Percentiles rank a stretch among this genome's conserved stretches.
phyloP scores from a whole-genome alignment of 1,140 invertebrate genomes.

The Calliphora vicina region DNA sequence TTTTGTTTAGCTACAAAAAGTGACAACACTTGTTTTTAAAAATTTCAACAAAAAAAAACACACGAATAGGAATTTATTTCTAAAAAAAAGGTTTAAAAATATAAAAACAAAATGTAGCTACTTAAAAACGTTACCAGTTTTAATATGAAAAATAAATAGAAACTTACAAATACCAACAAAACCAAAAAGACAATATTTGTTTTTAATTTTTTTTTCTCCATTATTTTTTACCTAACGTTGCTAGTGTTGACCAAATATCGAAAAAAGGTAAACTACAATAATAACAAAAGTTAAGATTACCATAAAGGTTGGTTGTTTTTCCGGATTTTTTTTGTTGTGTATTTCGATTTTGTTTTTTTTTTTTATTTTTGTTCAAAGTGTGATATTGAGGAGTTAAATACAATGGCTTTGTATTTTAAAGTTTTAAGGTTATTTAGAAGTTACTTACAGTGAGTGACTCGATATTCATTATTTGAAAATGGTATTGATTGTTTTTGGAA shows the following conservation, averaged over 20 bases:
- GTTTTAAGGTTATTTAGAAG: background rate
- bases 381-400: background rate
- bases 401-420: background rate
- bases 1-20: too few species aligned
- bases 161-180: too few species aligned
- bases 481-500: background rate
- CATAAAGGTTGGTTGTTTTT: background rate
- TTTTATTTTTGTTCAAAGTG: background rate
- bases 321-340: background rate
- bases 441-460: background rate
- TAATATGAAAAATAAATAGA: too few species aligned
- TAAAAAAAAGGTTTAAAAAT: too few species aligned
- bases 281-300: background rate
- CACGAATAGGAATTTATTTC: too few species aligned
- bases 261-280: too few species aligned
- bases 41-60: too few species aligned
- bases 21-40: too few species aligned
- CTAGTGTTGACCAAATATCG: background rate
- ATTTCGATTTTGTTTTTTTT: background rate
- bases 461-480: background rate
- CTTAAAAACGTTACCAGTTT: too few species aligned
- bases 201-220: too few species aligned
- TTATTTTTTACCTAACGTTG: background rate
- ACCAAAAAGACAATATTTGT: background rate
- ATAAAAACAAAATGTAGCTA: too few species aligned